Evolutionary conservation across 2,797 vertebrate species (phyloP).

Genomic region (Hipposideros larvatus): DNA sequence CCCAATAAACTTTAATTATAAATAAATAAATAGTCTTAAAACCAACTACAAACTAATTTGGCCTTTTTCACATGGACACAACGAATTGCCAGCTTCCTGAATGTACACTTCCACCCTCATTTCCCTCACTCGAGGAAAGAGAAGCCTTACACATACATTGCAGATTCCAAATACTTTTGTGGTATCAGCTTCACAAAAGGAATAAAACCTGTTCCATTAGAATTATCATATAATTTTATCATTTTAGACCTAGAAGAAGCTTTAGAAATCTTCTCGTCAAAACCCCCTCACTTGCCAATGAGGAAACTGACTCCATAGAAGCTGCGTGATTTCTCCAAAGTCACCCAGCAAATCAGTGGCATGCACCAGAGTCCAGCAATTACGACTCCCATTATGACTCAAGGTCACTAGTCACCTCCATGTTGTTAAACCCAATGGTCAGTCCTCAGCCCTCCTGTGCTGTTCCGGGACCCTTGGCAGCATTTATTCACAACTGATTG

Average conservation of each 20-base stretch:
- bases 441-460: neutral
- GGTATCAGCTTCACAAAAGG: neutral
- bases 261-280: neutral
- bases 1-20: too few species aligned
- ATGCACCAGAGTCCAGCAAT: neutral
- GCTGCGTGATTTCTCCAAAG: neutral
- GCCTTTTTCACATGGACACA: neutral
- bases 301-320: neutral
- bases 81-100: neutral
- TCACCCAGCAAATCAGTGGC: neutral
- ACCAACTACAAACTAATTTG: neutral
- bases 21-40: neutral
- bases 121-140: neutral
- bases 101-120: neutral
- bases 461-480: neutral
- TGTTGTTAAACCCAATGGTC: neutral
- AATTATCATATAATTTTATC: neutral
- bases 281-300: neutral
- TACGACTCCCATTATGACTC: neutral
- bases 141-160: neutral
- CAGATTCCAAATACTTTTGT: neutral
- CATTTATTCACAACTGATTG: neutral
- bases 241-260: neutral
- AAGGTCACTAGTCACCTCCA: too few species aligned
- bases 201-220: neutral